Conservation (phyloP, 2,797 vertebrate species). For the Picus viridis region DNA sequence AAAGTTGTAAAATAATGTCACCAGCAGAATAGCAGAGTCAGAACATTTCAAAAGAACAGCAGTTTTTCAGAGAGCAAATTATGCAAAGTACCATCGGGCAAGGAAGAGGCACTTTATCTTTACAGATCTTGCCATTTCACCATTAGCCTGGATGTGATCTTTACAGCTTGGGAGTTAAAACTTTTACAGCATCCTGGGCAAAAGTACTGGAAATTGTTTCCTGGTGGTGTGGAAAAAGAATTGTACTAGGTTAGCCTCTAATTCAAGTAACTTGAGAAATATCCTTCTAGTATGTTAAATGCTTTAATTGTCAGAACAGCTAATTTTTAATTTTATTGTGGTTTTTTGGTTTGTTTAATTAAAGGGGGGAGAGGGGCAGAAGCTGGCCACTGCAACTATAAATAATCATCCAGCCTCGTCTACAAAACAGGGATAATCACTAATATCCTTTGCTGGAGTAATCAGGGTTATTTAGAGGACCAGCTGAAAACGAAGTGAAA, state of each 20-base stretch:
- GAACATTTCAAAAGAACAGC: constrained; percentile 2
- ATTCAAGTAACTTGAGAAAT: constrained; percentile 4
- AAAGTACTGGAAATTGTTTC: constrained; percentile 42
- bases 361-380: not conserved
- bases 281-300: not conserved
- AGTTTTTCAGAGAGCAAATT: constrained; percentile 5
- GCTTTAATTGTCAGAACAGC: not conserved
- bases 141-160: not conserved
- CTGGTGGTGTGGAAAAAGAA: not conserved
- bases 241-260: not conserved
- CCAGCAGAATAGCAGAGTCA: not conserved
- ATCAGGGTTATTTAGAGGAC: not conserved
- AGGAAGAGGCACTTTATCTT: not conserved
- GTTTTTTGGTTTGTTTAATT: not conserved
- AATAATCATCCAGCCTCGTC: not conserved
- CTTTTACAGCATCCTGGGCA: constrained; percentile 19
- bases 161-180: not conserved
- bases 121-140: not conserved
- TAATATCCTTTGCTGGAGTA: not conserved
- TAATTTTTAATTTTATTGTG: not conserved
- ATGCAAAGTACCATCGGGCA: not conserved
- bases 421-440: not conserved
- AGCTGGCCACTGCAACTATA: not conserved
- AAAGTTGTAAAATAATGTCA: constrained; percentile 51
- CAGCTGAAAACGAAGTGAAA: not conserved